Percentiles rank a stretch among this genome's conserved stretches.
Evolutionary conservation across 2,113 vertebrate genomes (phyloP).

Genomic region (Laticauda colubrina): DNA sequence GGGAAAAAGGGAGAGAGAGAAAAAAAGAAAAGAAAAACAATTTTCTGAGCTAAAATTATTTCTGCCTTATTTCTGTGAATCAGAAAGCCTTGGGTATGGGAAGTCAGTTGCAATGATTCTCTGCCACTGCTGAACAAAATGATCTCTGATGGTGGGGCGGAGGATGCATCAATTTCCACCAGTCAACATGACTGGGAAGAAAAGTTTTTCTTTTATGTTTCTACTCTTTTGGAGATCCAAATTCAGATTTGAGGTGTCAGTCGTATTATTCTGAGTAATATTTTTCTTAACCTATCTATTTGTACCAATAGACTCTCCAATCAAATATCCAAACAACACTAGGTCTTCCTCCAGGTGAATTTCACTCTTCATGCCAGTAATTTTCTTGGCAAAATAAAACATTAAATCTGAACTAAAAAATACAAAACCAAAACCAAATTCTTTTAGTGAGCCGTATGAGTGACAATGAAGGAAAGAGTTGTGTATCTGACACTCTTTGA

Average conservation of each 20-base stretch:
- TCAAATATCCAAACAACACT: background rate
- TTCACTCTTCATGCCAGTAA: background rate
- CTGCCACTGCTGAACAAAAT: conserved; percentile 49
- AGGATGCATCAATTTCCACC: conserved; percentile 25
- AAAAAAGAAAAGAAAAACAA: conserved; percentile 18
- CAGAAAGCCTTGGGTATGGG: conserved; percentile 35
- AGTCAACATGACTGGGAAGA: conserved; percentile 18
- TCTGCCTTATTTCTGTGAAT: conserved; percentile 48
- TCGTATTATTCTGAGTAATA: background rate
- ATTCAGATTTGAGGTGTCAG: conserved; percentile 45
- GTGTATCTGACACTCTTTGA: background rate
- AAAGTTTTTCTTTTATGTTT: conserved; percentile 34
- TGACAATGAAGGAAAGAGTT: background rate
- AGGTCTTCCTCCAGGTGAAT: background rate
- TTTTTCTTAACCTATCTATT: conserved; percentile 40
- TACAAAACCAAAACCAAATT: background rate
- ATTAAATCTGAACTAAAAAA: conserved; percentile 13
- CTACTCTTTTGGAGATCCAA: conserved; percentile 31
- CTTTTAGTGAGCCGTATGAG: fast-evolving
- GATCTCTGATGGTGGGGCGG: conserved; percentile 45
- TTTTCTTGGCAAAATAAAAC: background rate
- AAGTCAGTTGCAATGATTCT: conserved; percentile 34
- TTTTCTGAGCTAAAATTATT: conserved; percentile 61
- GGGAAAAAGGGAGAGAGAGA: background rate
- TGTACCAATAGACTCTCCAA: background rate